phyloP scores from a whole-genome alignment of 1,140 invertebrate species.

The Capitella teleta region DNA sequence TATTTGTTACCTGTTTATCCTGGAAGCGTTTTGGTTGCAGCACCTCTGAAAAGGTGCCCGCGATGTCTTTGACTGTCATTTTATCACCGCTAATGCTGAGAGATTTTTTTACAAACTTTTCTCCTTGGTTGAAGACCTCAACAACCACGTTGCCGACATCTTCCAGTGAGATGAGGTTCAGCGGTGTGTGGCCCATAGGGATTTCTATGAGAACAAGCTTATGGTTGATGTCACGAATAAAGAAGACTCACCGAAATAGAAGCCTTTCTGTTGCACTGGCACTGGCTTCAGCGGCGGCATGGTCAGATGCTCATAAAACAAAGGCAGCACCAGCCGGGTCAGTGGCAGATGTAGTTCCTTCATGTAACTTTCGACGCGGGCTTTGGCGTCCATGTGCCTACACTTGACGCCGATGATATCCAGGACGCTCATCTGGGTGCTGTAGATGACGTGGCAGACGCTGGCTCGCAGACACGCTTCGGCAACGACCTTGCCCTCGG shows the following conservation, averaged over 20 bases:
- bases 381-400: conserved; percentile 31
- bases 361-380: conserved; percentile 29
- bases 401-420: conserved; percentile 21
- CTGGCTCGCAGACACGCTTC: conserved; percentile 21
- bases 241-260: neutral
- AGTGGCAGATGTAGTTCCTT: conserved; percentile 20
- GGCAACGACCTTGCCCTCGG: conserved; percentile 24
- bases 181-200: conserved; percentile 24
- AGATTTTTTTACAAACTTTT: conserved; percentile 21
- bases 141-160: conserved; percentile 24
- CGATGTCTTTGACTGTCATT: conserved; percentile 25
- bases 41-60: conserved; percentile 15
- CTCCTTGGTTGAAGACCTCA: conserved; percentile 17
- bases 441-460: conserved; percentile 27
- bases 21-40: conserved; percentile 21
- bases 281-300: conserved; percentile 18
- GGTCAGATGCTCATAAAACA: conserved; percentile 27
- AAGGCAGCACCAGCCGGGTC: conserved; percentile 26
- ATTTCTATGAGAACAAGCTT: conserved; percentile 13
- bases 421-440: conserved; percentile 27
- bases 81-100: conserved; percentile 28
- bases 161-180: conserved; percentile 26
- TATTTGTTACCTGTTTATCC: conserved; percentile 31
- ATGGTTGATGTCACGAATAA: too few relatives aligned
- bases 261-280: neutral